A percentile compares a stretch with the other conserved stretches of the same genome.
Evolutionary conservation across 1,140 invertebrate genomes (phyloP).

Genomic region (Aphis craccivora): DNA sequence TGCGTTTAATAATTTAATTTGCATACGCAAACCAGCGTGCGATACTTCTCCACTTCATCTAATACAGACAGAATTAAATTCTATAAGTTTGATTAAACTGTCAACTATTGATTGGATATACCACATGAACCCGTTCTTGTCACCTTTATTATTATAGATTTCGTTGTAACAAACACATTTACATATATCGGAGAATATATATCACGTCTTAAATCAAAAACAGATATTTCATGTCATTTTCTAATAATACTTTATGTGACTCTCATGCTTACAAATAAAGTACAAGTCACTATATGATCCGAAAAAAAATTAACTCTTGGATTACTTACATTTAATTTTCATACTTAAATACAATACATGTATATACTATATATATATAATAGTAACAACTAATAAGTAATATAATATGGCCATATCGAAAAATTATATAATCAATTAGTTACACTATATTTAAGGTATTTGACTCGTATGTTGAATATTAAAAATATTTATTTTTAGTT

Average conservation of each 20-base stretch:
- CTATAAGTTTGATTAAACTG: constrained; percentile 57
- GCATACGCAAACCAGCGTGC: constrained; percentile 29
- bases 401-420: rapidly evolving
- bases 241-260: background rate
- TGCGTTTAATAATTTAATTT: constrained; percentile 55
- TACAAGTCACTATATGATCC: background rate
- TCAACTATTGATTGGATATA: constrained; percentile 40
- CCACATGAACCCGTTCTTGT: background rate
- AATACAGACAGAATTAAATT: constrained; percentile 39
- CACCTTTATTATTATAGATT: constrained; percentile 9
- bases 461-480: background rate
- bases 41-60: constrained; percentile 38
- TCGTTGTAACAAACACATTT: background rate
- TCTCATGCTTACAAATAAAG: background rate
- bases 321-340: too few species aligned
- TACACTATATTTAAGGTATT: background rate
- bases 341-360: too few species aligned
- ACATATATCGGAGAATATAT: background rate
- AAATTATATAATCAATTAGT: background rate
- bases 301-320: background rate
- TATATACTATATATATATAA: too few species aligned
- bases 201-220: background rate
- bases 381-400: too few species aligned
- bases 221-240: background rate
- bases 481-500: background rate